A percentile compares a stretch with the other conserved stretches of the same genome.
Conservation (phyloP, 2,797 vertebrate genomes). For the Corythornis leucogaster region DNA sequence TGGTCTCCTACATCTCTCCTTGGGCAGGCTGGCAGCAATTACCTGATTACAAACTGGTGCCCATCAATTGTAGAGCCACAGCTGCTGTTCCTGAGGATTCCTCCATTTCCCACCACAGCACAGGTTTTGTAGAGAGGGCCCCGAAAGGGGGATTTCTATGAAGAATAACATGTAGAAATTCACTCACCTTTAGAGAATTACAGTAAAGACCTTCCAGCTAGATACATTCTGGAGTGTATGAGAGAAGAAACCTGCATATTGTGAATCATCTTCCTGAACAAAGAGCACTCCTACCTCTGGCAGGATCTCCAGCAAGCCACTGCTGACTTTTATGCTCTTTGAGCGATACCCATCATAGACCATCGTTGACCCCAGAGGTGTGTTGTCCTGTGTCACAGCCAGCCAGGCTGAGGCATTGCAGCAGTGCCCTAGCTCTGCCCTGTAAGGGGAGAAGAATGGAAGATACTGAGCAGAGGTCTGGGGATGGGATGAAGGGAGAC, state of each 20-base stretch:
- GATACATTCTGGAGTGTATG: not conserved
- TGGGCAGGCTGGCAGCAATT: not conserved
- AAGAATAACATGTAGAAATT: not conserved
- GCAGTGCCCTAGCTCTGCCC: not conserved
- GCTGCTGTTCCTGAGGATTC: conserved; percentile 46
- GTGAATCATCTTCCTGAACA: not conserved
- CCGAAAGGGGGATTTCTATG: conserved; percentile 15
- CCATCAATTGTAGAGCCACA: conserved; percentile 52
- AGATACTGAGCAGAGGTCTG: not conserved
- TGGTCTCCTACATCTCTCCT: not conserved
- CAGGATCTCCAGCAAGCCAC: not conserved
- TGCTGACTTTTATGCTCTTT: not conserved
- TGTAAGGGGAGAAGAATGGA: not conserved
- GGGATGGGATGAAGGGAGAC: not conserved
- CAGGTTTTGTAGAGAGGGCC: not conserved
- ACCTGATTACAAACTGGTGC: conserved; percentile 55
- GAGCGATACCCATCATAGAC: not conserved
- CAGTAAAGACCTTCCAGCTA: not conserved
- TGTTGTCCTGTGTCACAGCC: not conserved
- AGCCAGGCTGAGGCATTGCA: conserved; percentile 22
- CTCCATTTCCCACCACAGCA: conserved; percentile 56
- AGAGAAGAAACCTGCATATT: not conserved
- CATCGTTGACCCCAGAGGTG: not conserved
- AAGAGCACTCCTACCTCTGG: not conserved
- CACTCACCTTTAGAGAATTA: not conserved